Evolutionary conservation across 2,113 vertebrate genomes (phyloP).

Genomic region (Kryptolebias marmoratus): DNA sequence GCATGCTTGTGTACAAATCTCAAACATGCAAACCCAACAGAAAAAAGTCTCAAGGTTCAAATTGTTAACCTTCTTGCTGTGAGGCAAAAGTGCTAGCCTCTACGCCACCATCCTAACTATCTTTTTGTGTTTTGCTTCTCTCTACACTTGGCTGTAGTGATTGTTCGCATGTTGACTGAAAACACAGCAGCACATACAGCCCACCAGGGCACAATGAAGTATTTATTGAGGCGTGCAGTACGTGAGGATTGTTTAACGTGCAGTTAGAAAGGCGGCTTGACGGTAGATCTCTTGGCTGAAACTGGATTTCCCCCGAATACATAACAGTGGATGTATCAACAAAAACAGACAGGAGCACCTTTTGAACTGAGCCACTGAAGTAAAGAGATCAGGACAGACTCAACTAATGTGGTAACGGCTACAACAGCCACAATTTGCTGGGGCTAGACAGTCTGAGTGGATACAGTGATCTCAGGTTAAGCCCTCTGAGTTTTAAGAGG

Average conservation of each 20-base stretch:
- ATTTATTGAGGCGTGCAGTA: slow-evolving; percentile 25
- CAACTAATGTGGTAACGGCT: slow-evolving; percentile 32
- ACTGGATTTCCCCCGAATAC: slow-evolving; percentile 7
- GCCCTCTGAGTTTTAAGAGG: slow-evolving; percentile 4
- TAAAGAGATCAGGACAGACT: slow-evolving; percentile 24
- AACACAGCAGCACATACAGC: slow-evolving; percentile 23
- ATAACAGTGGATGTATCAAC: slow-evolving; percentile 9
- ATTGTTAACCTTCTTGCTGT: neutral
- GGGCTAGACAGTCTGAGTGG: neutral
- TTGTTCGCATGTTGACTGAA: slow-evolving; percentile 28
- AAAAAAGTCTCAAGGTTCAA: neutral
- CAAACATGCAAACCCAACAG: neutral
- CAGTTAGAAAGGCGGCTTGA: slow-evolving; percentile 23
- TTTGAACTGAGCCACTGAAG: slow-evolving; percentile 35
- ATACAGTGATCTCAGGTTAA: slow-evolving; percentile 3
- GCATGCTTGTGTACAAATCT: neutral
- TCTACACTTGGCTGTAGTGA: neutral
- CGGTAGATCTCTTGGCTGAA: slow-evolving; percentile 6
- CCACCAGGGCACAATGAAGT: slow-evolving; percentile 33
- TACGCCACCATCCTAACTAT: no score
- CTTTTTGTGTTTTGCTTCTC: neutral
- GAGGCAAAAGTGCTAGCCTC: neutral
- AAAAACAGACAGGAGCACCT: slow-evolving; percentile 22
- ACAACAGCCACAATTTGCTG: slow-evolving; percentile 22
- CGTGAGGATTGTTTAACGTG: slow-evolving; percentile 28